Base-by-base conservation (phyloP, 2,113 vertebrate genomes). In the Abramis brama region DNA sequence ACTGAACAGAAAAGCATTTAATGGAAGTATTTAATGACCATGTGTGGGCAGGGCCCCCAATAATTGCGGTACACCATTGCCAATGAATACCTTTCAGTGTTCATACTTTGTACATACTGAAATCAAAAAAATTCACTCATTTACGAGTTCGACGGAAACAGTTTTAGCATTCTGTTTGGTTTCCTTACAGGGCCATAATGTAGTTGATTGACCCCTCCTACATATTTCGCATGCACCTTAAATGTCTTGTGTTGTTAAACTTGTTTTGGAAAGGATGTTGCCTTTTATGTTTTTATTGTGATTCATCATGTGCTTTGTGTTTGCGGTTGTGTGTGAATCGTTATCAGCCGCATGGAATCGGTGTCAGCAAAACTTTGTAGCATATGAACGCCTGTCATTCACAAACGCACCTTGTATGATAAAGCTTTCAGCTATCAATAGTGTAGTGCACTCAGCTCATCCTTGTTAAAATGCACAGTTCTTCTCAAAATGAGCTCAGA, bases 141-240 rank as follows among this genome's bases (percentile, higher is more conserved):
- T 86, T 84, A 88, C 27, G 36, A 86, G 85, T 59, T 13, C 9
- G 2, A 21, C 11, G 39, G 83, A 66, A 86, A 80, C 74, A 64
- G 50, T 77, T 84, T 84, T 52, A 80, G 59, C 86, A 50, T 68
- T 47, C 23, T n/a, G 6, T 59, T 84, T 47, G 70, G 57, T 76
- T 85, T 77, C n/a, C 17, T 74, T 79, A 82, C 19, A 52, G 71
- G 64, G n/a, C 36, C 33, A 30, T 78, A 87, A 83, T 39, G 43
- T 2, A 33, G 45, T 79, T 84, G 77, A 79, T 79, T 84, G 77
- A 79, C 50, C 39, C 79, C 23, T 57, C 19, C 1, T 30, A 15
- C 15, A 30, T 52, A 77, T 27, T 55, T 76, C 62, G 23, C 30
- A 68, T 36, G 71, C 33, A 70, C 33, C 52, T 64, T n/a, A 36